These are phyloP conservation scores for Meloidogyne exigua DNA, from an alignment of 1,140 invertebrate genomes.

Conservation along the genomic window DNA sequence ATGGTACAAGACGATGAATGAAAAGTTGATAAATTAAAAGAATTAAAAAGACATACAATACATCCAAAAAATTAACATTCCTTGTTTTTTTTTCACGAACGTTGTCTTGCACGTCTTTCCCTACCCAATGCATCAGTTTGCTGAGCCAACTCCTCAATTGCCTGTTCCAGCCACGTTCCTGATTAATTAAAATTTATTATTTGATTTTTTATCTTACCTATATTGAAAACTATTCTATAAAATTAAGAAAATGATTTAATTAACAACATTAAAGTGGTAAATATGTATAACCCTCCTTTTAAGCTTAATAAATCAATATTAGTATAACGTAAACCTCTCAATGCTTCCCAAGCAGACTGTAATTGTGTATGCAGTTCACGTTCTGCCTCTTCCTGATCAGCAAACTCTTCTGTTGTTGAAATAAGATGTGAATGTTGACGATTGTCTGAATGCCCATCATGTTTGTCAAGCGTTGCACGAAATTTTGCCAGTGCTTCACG, in stretches of 20 bases:
- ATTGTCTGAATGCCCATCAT: background rate
- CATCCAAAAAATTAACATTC: background rate
- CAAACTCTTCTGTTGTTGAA: background rate
- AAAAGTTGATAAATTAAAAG: background rate
- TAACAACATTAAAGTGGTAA: background rate
- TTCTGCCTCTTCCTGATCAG: background rate
- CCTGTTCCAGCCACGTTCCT: constrained; percentile 34
- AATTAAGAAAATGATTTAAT: background rate
- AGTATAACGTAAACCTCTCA: background rate
- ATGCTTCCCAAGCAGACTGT: constrained; percentile 25
- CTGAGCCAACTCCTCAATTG: constrained; percentile 24
- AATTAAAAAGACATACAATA: background rate
- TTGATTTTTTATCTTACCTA: background rate
- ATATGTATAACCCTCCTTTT: too few species aligned
- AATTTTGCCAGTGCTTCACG: constrained; percentile 35
- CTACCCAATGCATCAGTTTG: constrained; percentile 8
- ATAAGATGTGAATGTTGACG: background rate
- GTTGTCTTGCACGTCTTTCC: constrained; percentile 4
- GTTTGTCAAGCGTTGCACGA: constrained; percentile 24
- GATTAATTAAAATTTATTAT: background rate
- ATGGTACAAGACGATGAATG: constrained; percentile 28
- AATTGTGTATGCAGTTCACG: constrained; percentile 19
- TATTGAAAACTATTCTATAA: background rate
- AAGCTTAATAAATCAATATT: too few species aligned
- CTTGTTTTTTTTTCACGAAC: background rate